Evolutionary conservation across 1,140 invertebrate genomes (phyloP), one percentile per base, ranked within the genome.

Genomic region (Littorina saxatilis): DNA sequence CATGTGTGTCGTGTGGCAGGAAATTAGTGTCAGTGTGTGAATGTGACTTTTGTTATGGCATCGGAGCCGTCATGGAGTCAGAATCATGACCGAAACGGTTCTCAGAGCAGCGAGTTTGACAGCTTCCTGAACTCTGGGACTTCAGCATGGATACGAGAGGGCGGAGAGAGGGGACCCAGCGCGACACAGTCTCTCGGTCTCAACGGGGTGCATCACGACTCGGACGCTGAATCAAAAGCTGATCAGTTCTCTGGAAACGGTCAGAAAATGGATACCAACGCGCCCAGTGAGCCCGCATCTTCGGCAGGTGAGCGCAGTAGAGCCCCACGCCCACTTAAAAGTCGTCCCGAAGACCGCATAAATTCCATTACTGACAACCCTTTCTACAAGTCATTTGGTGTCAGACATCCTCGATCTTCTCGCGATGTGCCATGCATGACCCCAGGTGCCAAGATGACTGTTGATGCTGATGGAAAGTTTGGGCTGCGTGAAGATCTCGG

Each of bases 51-150:
- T 58, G 82, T 80, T 52, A 85, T 84, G 87, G 82, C 84, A 82
- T 85, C 86, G 47, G 68, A 86, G 55, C 78, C 86, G 61, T 58
- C 74, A 75, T 89, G 88, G 89, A 85, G 84, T 80, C 81, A 76
- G 72, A 63, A 58, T 85, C 23, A 82, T 83, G 74, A 83, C 81
- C 72, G 70, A 32, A 20, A 50, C 32, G 23, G 43, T 35, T 73
- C 15, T 27, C 39, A 20, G 43, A 5, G 47, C 27, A 50, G 23
- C 29, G 70, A 73, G 27, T 32, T 52, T 80, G 70, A 81, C 47
- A 82, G 80, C 37, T 79, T 86, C 55, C 50, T 55, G 37, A 66
- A 68, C 40, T 68, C 77, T 4, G 68, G 82, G 40, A 73, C 23
- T 72, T 82, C 85, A 40, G 58, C 83, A 77, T 88, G 87, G 87